Base-by-base conservation (phyloP, 2,113 vertebrate species). In the Dolichotis patagonum region DNA sequence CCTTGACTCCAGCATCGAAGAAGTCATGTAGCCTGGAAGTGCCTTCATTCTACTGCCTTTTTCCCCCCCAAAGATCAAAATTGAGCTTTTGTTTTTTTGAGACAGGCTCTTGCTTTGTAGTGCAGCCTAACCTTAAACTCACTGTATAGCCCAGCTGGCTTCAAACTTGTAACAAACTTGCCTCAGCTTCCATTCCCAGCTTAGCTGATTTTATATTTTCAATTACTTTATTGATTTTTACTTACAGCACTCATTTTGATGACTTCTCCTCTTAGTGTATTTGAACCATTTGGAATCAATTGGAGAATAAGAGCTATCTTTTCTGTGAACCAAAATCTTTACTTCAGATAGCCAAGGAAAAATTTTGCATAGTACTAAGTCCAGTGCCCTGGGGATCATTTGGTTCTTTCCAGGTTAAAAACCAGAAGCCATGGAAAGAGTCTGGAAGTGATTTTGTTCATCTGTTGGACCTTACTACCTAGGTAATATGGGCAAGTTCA, bases 221-320 rank as follows among this genome's bases (percentile, higher is more conserved):
- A 95, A n/a, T 94, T 95, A 67, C 32, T 82, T 75, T 91, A 54
- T 60, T 38, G 71, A 5, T 75, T 96, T 90, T 92, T 54, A 35
- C 58, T 87, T 91, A 92, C 0, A 83, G 1, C 1, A 69, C 49
- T 90, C 3, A 43, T 73, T 67, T 88, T 54, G 71, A 10, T 82
- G 19, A 32, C 67, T 88, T 41, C 69, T 35, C 4, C 71, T 38
- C 81, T 85, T 77, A 69, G 58, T 43, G 28, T 41, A 32, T 86
- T 73, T 54, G 62, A 88, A 30, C 22, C 35, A 24, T 83, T 41
- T 78, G 58, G 19, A 58, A 73, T 88, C 54, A 49, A 28, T 56
- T 92, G 75, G 77, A 43, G 26, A 85, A 28, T 90, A 78, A 80
- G n/a, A 87, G 41, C 41, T 43, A 12, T 90, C 38, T 95, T 94